Evolutionary conservation across 2,113 vertebrate species (phyloP).

Genomic region (Bolborhynchus lineola): DNA sequence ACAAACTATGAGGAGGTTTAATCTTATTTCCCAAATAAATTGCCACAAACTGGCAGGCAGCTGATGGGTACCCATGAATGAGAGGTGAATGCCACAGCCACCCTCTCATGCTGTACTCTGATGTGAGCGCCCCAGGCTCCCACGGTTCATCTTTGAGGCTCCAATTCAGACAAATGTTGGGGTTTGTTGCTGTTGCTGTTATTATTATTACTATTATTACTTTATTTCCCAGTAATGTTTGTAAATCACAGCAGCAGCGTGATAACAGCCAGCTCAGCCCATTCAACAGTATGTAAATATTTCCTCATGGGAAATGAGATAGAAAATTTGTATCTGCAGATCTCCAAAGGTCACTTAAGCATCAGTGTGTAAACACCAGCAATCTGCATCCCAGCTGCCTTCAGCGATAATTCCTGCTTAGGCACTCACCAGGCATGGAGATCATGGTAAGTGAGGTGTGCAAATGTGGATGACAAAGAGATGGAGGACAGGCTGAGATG

Average conservation of each 20-base stretch:
- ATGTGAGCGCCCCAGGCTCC: not conserved
- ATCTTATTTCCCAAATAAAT: slow-evolving; percentile 23
- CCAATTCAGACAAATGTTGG: not conserved
- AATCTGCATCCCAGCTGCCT: not conserved
- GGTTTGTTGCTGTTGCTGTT: not conserved
- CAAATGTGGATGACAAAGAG: not conserved
- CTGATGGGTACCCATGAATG: not conserved
- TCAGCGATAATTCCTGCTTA: not conserved
- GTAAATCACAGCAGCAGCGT: not conserved
- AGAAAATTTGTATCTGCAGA: not conserved
- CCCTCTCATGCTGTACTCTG: not conserved
- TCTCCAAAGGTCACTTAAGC: slow-evolving; percentile 48
- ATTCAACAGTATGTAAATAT: slow-evolving; percentile 9
- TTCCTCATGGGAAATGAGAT: slow-evolving; percentile 12
- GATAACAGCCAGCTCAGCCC: not conserved
- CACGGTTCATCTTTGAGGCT: not conserved
- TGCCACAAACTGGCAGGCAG: not conserved
- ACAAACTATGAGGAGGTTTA: not conserved
- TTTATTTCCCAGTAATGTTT: not conserved
- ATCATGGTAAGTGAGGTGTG: not conserved
- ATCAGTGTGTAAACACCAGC: not conserved
- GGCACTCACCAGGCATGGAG: not conserved
- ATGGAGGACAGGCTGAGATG: not conserved
- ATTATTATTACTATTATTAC: not conserved
- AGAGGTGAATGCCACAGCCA: not conserved